Percentiles rank a stretch among this genome's conserved stretches.
Conservation (phyloP, 2,113 vertebrate genomes). For the Picathartes gymnocephalus region DNA sequence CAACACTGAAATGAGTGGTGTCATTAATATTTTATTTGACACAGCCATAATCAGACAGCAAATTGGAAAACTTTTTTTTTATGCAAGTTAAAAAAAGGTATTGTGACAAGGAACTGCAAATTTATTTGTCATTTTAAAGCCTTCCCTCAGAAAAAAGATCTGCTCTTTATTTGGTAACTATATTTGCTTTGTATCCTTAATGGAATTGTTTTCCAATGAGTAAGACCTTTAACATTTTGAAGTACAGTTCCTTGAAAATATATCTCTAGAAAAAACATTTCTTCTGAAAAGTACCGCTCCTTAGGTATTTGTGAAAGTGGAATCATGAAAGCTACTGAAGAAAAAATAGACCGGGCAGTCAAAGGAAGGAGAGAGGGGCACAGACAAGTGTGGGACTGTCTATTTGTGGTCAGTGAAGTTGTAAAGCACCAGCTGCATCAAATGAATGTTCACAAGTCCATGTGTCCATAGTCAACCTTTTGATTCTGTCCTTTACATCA, state of each 20-base stretch:
- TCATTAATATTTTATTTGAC: not conserved
- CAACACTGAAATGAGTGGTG: not conserved
- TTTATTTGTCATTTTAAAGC: not conserved
- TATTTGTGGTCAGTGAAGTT: not conserved
- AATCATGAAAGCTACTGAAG: not conserved
- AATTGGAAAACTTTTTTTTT: not conserved
- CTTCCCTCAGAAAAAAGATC: not conserved
- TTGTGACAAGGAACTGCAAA: not conserved
- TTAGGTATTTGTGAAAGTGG: not conserved
- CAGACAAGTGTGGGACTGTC: not conserved
- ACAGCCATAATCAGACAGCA: not conserved
- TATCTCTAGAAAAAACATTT: not conserved
- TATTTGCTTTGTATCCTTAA: not conserved
- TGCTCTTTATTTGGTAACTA: not conserved
- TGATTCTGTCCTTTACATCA: not conserved
- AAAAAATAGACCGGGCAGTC: not conserved
- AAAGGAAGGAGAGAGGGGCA: not conserved
- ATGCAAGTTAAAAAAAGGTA: not conserved
- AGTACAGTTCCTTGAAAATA: not conserved
- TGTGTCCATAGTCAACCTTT: not conserved
- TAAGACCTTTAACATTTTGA: not conserved
- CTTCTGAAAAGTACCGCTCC: not conserved
- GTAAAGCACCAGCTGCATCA: not conserved
- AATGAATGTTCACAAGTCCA: not conserved
- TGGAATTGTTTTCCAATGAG: not conserved